These are phyloP conservation scores for Thermophis baileyi DNA, from an alignment of 2,113 vertebrate genomes.

Conservation along the genomic window DNA sequence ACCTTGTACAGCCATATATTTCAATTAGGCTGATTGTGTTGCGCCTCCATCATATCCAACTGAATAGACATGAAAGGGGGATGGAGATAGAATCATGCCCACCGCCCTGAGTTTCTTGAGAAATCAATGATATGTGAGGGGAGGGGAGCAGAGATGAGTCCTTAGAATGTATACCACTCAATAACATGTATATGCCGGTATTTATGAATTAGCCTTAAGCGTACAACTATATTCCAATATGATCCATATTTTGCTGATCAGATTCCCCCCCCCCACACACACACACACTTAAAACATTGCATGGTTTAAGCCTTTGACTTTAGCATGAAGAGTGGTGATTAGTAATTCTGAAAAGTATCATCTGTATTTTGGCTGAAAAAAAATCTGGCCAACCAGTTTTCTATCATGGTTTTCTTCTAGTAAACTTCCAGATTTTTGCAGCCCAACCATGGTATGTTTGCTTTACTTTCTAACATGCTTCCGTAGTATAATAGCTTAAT, in stretches of 20 bases:
- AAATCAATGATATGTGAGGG: not conserved
- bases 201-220: not conserved
- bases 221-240: not conserved
- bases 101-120: not conserved
- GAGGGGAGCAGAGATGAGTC: not conserved
- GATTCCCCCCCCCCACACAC: not conserved
- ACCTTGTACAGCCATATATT: not conserved
- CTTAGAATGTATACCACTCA: not conserved
- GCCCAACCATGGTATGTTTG: not conserved
- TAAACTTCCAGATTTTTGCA: not conserved
- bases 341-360: constrained; percentile 26
- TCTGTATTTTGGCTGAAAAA: not conserved
- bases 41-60: not conserved
- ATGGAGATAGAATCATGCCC: not conserved
- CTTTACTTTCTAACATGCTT: rapidly evolving
- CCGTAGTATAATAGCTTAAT: not conserved
- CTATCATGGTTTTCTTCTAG: not conserved
- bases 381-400: not conserved
- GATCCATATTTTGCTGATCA: not conserved
- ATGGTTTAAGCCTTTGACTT: constrained; percentile 12
- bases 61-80: not conserved
- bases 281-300: not conserved
- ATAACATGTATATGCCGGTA: not conserved
- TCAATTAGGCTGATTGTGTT: not conserved
- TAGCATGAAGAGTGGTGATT: not conserved